phyloP scores from a whole-genome alignment of 2,797 vertebrate species.

The Hafferia zeledoni region DNA sequence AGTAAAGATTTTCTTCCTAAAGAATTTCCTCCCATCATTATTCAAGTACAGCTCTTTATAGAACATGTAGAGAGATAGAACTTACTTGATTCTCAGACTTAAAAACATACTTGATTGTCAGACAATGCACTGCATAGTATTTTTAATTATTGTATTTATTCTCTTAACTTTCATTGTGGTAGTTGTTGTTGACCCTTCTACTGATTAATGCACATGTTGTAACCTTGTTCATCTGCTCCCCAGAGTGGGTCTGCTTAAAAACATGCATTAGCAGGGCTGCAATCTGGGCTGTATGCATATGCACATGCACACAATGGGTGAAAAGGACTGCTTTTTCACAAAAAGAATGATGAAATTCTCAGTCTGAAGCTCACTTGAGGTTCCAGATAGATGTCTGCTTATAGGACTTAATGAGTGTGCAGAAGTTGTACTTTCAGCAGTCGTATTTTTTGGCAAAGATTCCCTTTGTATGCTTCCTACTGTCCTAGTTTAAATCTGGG shows the following conservation, averaged over 20 bases:
- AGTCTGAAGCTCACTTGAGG: not conserved
- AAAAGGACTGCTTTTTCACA: not conserved
- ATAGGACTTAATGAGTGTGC: not conserved
- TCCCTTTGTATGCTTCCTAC: not conserved
- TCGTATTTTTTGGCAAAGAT: not conserved
- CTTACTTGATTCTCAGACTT: not conserved
- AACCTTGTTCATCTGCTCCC: not conserved
- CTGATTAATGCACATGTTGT: not conserved
- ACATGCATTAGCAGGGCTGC: not conserved
- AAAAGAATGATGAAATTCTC: not conserved
- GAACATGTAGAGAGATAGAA: not conserved
- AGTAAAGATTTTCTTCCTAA: not conserved
- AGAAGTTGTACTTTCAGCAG: not conserved
- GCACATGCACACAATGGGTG: not conserved
- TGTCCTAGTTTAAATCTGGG: not conserved
- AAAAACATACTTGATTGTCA: not conserved
- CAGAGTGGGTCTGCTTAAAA: not conserved
- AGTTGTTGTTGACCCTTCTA: not conserved
- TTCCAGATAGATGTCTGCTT: not conserved
- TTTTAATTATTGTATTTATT: not conserved
- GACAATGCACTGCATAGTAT: not conserved
- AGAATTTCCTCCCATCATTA: not conserved
- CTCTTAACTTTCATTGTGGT: not conserved
- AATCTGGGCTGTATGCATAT: not conserved
- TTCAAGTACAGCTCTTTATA: not conserved